Conservation (phyloP, 2,113 vertebrate genomes). For the Festucalex cinctus region DNA sequence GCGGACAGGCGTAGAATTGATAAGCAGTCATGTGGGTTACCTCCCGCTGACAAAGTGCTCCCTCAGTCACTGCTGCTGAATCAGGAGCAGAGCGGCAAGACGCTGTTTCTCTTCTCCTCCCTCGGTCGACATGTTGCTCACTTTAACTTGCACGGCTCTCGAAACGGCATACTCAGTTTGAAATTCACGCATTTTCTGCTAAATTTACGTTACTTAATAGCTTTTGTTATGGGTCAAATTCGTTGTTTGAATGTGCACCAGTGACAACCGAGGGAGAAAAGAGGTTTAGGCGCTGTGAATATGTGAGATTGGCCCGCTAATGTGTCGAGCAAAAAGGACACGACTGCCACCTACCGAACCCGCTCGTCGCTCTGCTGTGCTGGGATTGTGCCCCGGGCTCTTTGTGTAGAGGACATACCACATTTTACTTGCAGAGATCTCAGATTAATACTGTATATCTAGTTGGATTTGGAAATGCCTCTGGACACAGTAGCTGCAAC, state of each 20-base stretch:
- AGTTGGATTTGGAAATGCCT: constrained; percentile 27
- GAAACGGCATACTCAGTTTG: neutral
- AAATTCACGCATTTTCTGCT: constrained; percentile 32
- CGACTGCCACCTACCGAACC: constrained; percentile 88
- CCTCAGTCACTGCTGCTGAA: constrained; percentile 48
- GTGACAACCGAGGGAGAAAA: neutral
- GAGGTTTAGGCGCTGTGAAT: constrained; percentile 14
- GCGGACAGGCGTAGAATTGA: constrained; percentile 45
- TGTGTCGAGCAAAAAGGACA: constrained; percentile 67
- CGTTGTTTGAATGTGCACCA: constrained; percentile 37
- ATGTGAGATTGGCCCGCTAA: constrained; percentile 37
- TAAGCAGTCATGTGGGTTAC: constrained; percentile 54
- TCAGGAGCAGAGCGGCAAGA: constrained; percentile 23
- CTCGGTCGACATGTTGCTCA: constrained; percentile 19
- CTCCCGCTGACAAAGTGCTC: constrained; percentile 54
- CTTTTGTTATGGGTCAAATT: constrained; percentile 8
- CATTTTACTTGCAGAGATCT: constrained; percentile 35
- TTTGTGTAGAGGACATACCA: constrained; percentile 37
- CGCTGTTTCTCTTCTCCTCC: constrained; percentile 12
- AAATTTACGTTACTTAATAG: constrained; percentile 69
- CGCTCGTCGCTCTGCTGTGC: constrained; percentile 8
- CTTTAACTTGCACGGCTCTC: constrained; percentile 36
- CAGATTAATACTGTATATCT: constrained; percentile 18
- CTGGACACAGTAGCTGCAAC: neutral
- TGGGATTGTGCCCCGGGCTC: constrained; percentile 40